Conservation (phyloP, 2,888 invertebrate genomes). For the Prosopocoilus inquinatus region DNA sequence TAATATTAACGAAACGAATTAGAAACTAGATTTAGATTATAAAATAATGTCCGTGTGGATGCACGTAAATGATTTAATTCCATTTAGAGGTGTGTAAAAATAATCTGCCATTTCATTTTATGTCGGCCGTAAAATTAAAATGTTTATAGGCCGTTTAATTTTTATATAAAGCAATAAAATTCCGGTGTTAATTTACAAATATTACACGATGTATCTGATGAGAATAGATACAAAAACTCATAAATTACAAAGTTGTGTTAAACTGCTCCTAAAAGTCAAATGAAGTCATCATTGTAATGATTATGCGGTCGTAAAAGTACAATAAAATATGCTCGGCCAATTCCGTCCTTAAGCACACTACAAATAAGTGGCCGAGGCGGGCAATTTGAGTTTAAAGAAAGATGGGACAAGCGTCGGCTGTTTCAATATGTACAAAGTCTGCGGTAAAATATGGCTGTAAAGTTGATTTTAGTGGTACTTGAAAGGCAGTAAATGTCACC, state of each 20-base stretch:
- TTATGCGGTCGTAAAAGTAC: conserved; percentile 49
- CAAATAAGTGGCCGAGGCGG: conserved; percentile 22
- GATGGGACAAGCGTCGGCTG: conserved; percentile 25
- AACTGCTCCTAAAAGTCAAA: conserved; percentile 37
- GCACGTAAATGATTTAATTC: too few species aligned
- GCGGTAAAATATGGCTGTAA: conserved; percentile 51
- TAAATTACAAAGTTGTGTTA: conserved; percentile 21
- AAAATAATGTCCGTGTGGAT: too few species aligned
- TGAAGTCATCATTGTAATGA: conserved; percentile 46
- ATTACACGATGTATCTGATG: conserved; percentile 14
- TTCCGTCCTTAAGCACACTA: conserved; percentile 36
- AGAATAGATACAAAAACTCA: conserved; percentile 18
- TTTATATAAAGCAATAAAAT: conserved; percentile 14
- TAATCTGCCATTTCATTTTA: background rate
- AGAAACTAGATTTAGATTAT: too few species aligned
- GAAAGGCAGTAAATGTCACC: conserved; percentile 60
- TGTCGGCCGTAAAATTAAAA: conserved; percentile 2
- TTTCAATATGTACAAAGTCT: conserved; percentile 39
- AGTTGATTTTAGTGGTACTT: conserved; percentile 59
- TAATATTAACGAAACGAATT: too few species aligned
- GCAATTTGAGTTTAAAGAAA: conserved; percentile 17
- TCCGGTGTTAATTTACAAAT: conserved; percentile 18
- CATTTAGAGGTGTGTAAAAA: too few species aligned
- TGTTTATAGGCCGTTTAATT: background rate
- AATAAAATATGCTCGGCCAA: conserved; percentile 45